Conservation (phyloP, 2,797 vertebrate genomes). For the Scarus forsteni region DNA sequence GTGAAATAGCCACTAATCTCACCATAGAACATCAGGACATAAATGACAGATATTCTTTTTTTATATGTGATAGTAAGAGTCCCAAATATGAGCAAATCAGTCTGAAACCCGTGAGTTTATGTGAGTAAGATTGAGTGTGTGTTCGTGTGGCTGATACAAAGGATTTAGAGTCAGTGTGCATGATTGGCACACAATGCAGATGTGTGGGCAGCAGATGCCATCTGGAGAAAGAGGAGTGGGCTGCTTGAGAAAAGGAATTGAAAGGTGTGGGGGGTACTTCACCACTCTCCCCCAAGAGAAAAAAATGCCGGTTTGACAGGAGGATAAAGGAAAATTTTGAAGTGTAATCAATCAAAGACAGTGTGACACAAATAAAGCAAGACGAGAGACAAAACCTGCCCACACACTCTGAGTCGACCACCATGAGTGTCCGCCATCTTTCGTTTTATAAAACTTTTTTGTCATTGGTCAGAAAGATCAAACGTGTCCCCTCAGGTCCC, state of each 20-base stretch:
- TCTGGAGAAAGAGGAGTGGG: slow-evolving; percentile 89
- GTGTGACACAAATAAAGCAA: slow-evolving; percentile 85
- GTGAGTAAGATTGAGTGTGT: slow-evolving; percentile 9
- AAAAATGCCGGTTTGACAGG: slow-evolving; percentile 79
- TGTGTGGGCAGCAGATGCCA: slow-evolving; percentile 94
- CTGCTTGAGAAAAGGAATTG: slow-evolving; percentile 66
- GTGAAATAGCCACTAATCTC: neutral
- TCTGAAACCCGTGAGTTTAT: slow-evolving; percentile 17
- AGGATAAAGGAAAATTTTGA: slow-evolving; percentile 87
- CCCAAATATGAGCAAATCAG: slow-evolving; percentile 7
- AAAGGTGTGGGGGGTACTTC: neutral
- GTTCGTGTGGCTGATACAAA: slow-evolving; percentile 35
- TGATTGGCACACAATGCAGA: slow-evolving; percentile 89
- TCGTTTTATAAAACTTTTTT: slow-evolving; percentile 60
- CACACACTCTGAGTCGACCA: slow-evolving; percentile 70
- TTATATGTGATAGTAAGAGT: neutral
- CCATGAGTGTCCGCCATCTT: slow-evolving; percentile 58
- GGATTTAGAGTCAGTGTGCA: slow-evolving; percentile 57
- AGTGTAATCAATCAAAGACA: slow-evolving; percentile 93
- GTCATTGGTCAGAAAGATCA: slow-evolving; percentile 53
- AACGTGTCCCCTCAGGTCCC: slow-evolving; percentile 40
- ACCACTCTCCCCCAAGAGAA: slow-evolving; percentile 37
- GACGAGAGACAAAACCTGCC: slow-evolving; percentile 83
- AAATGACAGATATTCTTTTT: slow-evolving; percentile 3
- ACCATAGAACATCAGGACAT: neutral